phyloP scores from a whole-genome alignment of 2,113 vertebrate species.

The Balaenoptera acutorostrata region DNA sequence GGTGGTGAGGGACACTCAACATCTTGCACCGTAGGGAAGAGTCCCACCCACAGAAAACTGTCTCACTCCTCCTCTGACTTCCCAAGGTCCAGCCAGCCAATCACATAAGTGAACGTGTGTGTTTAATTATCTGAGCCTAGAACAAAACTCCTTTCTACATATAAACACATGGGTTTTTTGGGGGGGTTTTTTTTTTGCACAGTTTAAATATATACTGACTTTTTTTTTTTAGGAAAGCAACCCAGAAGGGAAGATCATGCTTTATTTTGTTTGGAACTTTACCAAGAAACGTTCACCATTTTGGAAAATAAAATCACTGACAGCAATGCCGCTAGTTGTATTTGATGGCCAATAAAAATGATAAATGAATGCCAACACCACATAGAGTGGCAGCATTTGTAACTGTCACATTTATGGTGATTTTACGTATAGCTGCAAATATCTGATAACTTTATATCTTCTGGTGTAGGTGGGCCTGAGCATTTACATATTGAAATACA shows the following conservation, averaged over 20 bases:
- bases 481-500: slow-evolving; percentile 4
- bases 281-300: slow-evolving; percentile 44
- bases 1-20: not conserved
- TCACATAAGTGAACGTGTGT: not conserved
- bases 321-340: not conserved
- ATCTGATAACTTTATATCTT: not conserved
- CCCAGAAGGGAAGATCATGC: slow-evolving; percentile 21
- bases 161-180: not conserved
- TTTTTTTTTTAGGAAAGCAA: not conserved
- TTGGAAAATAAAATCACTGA: slow-evolving; percentile 27
- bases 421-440: not conserved
- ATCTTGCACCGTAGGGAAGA: not conserved
- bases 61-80: not conserved
- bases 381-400: not conserved
- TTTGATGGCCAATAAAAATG: slow-evolving; percentile 40
- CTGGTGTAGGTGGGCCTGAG: not conserved
- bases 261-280: slow-evolving; percentile 55
- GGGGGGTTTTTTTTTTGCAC: not conserved
- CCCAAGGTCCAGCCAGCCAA: not conserved
- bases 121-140: not conserved
- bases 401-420: slow-evolving; percentile 25
- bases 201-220: slow-evolving; percentile 22
- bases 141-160: slow-evolving; percentile 21
- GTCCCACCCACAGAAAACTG: not conserved
- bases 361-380: not conserved